Evolutionary conservation across 2,113 vertebrate genomes (phyloP).

Genomic region (Fulica atra): DNA sequence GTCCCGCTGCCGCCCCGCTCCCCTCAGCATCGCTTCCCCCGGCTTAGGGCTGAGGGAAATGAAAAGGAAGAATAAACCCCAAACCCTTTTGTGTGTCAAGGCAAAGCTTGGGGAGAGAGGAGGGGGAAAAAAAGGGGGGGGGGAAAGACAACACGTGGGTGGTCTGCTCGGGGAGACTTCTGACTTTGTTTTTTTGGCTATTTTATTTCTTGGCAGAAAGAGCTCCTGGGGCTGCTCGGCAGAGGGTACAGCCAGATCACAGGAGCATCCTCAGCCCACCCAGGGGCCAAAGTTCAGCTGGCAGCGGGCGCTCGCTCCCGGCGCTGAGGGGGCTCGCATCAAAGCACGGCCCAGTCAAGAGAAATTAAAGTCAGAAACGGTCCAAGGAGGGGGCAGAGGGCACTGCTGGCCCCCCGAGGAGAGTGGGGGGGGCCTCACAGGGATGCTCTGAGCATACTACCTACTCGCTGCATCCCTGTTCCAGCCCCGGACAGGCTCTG

Average conservation of each 20-base stretch:
- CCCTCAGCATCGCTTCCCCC: not conserved
- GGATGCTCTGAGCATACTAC: not conserved
- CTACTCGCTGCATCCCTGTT: fast-evolving
- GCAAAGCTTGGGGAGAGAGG: not conserved
- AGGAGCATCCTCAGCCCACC: conserved; percentile 58
- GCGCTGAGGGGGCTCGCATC: conserved; percentile 8
- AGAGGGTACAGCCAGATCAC: conserved; percentile 50
- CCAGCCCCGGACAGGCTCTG: not conserved
- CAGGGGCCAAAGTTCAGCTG: conserved; percentile 64
- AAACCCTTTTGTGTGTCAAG: conserved; percentile 12
- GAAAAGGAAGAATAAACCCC: not conserved
- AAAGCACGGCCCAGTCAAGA: conserved; percentile 45
- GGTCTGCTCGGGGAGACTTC: conserved; percentile 52
- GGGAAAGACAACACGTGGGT: conserved; percentile 9
- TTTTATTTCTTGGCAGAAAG: conserved; percentile 59
- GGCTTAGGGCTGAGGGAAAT: not conserved
- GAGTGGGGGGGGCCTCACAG: not conserved
- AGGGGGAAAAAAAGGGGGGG: not conserved
- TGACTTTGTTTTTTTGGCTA: conserved; percentile 60
- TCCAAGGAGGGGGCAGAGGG: not conserved
- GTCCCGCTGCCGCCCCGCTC: not conserved
- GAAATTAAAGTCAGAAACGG: conserved; percentile 63
- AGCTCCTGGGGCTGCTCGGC: conserved; percentile 42
- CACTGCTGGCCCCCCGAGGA: not conserved
- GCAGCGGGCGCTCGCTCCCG: not conserved